Evolutionary conservation across 2,797 vertebrate species (phyloP).

Genomic region (Sandelia bainsii): DNA sequence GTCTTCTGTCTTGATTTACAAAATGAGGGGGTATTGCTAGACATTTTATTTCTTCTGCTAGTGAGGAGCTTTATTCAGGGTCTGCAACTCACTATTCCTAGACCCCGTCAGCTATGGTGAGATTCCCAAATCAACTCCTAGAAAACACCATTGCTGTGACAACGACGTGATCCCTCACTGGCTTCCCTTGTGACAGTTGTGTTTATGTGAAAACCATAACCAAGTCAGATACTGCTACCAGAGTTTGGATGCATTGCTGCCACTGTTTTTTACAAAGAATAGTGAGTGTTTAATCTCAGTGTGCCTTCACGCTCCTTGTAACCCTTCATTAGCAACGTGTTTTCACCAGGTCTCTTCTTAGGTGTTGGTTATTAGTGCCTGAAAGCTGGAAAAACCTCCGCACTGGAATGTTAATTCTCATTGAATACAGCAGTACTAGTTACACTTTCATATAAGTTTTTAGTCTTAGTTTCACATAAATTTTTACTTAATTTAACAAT

Average conservation of each 20-base stretch:
- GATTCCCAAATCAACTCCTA: neutral
- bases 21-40: constrained; percentile 19
- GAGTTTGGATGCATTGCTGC: no score
- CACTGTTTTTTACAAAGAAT: accelerated
- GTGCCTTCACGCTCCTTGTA: neutral
- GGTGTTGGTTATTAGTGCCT: neutral
- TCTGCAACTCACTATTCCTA: constrained; percentile 13
- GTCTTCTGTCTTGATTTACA: constrained; percentile 30
- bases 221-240: neutral
- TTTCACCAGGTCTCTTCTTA: neutral
- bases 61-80: constrained; percentile 23
- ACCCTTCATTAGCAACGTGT: neutral
- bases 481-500: neutral
- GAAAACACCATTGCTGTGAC: constrained; percentile 1
- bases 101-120: constrained; percentile 19
- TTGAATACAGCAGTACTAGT: neutral
- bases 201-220: neutral
- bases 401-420: neutral
- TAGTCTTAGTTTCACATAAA: no score
- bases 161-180: neutral
- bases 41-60: constrained; percentile 10
- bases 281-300: neutral
- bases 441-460: neutral
- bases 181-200: neutral
- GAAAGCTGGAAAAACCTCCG: neutral